phyloP scores from a whole-genome alignment of 2,113 vertebrate genomes.

The Odocoileus hemionus region DNA sequence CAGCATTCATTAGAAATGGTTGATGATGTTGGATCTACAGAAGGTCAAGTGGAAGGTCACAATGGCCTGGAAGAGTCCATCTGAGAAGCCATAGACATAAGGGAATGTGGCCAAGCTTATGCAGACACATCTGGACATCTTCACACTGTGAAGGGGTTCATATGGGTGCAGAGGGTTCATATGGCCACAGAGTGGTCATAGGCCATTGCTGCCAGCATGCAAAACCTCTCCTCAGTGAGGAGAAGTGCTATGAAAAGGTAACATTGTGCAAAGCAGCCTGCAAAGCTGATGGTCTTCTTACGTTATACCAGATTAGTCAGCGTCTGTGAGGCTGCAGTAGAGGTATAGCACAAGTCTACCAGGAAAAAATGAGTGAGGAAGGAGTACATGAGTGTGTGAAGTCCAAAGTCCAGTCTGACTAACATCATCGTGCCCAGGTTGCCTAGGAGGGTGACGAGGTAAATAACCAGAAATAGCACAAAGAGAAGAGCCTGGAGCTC shows the following conservation, averaged over 20 bases:
- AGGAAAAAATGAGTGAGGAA: slow-evolving; percentile 60
- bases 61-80: slow-evolving; percentile 54
- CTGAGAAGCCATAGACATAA: slow-evolving; percentile 58
- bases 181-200: slow-evolving; percentile 60
- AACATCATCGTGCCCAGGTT: slow-evolving; percentile 46
- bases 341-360: slow-evolving; percentile 50
- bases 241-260: slow-evolving; percentile 57
- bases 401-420: slow-evolving; percentile 7
- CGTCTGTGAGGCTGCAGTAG: slow-evolving; percentile 42
- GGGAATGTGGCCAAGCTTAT: neutral
- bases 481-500: slow-evolving; percentile 48
- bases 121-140: slow-evolving; percentile 31
- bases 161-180: slow-evolving; percentile 47
- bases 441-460: slow-evolving; percentile 5
- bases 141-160: slow-evolving; percentile 55
- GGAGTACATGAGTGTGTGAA: slow-evolving; percentile 60
- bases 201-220: slow-evolving; percentile 55
- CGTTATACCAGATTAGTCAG: slow-evolving; percentile 37
- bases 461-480: slow-evolving; percentile 32
- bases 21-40: slow-evolving; percentile 55
- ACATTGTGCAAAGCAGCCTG: slow-evolving; percentile 53
- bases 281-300: slow-evolving; percentile 57
- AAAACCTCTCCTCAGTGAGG: slow-evolving; percentile 31
- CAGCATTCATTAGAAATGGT: slow-evolving; percentile 69
- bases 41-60: slow-evolving; percentile 58